Evolutionary conservation across 2,797 vertebrate genomes (phyloP).

Genomic region (Caiman crocodilus): DNA sequence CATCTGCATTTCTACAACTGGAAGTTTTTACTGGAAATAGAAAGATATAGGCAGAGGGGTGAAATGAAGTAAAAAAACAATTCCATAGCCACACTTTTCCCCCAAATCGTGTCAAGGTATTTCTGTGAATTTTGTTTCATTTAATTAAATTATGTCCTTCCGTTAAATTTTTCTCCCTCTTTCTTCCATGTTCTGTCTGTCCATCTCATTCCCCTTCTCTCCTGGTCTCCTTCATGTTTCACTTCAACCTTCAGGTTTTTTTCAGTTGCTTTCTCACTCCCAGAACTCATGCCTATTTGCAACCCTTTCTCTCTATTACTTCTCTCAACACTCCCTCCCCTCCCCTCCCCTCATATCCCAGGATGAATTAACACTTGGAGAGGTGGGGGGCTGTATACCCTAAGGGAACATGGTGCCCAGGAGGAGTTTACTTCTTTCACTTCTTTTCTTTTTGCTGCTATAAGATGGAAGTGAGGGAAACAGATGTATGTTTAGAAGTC

Average conservation of each 20-base stretch:
- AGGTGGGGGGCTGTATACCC: neutral
- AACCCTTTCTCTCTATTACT: neutral
- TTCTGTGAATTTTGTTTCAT: neutral
- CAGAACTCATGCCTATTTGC: neutral
- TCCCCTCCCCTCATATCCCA: neutral
- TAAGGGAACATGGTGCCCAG: neutral
- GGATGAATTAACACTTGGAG: neutral
- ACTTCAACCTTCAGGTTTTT: conserved; percentile 14
- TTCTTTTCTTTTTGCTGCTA: neutral
- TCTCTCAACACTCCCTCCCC: neutral
- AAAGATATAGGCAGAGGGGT: neutral
- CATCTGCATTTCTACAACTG: neutral
- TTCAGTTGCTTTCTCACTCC: neutral
- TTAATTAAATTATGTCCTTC: neutral
- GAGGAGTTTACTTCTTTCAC: neutral
- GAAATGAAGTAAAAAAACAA: neutral
- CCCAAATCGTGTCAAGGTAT: neutral
- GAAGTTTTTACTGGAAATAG: neutral
- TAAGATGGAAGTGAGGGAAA: neutral
- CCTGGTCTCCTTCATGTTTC: neutral
- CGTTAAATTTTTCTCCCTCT: neutral
- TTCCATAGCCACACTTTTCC: neutral
- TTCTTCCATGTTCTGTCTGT: neutral
- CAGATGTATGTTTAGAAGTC: neutral
- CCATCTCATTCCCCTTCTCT: neutral